A percentile compares a stretch with the other conserved stretches of the same genome.
These are phyloP conservation scores for Drosophila kikkawai DNA, from an alignment of 1,140 invertebrate genomes.

Conservation along the genomic window DNA sequence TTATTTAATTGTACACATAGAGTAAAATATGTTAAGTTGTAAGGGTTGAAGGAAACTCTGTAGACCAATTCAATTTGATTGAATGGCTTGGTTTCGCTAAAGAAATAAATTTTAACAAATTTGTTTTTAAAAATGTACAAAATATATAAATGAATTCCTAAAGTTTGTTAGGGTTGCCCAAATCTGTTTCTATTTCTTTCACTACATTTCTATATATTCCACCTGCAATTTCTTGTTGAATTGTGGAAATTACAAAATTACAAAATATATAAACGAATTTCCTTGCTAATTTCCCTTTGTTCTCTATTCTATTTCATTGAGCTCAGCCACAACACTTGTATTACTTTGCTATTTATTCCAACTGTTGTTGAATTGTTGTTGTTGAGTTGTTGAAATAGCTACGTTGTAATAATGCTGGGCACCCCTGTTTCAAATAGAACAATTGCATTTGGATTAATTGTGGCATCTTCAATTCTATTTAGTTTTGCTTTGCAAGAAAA, in stretches of 20 bases:
- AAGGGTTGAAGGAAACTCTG: neutral
- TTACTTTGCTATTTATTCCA: neutral
- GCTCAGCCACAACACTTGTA: neutral
- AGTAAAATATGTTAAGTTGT: conserved; percentile 45
- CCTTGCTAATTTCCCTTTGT: too few relatives aligned
- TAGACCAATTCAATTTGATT: conserved; percentile 60
- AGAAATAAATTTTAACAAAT: neutral
- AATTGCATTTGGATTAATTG: neutral
- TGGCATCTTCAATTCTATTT: conserved; percentile 11
- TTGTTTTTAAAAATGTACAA: neutral
- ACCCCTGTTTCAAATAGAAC: neutral
- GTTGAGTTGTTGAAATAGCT: neutral
- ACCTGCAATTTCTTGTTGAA: too few relatives aligned
- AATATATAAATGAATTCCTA: neutral
- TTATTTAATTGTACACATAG: conserved; percentile 50
- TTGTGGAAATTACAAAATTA: too few relatives aligned
- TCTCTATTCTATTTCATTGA: too few relatives aligned
- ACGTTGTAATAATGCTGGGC: neutral
- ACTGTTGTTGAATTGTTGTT: neutral
- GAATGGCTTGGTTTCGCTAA: conserved; percentile 16
- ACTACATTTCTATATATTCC: too few relatives aligned
- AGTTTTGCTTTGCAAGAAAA: conserved; percentile 31
- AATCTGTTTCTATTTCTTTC: too few relatives aligned
- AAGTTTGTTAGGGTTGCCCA: neutral
- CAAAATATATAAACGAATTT: too few relatives aligned